phyloP scores from a whole-genome alignment of 2,797 vertebrate species.

The Coranthus polyacanthus region DNA sequence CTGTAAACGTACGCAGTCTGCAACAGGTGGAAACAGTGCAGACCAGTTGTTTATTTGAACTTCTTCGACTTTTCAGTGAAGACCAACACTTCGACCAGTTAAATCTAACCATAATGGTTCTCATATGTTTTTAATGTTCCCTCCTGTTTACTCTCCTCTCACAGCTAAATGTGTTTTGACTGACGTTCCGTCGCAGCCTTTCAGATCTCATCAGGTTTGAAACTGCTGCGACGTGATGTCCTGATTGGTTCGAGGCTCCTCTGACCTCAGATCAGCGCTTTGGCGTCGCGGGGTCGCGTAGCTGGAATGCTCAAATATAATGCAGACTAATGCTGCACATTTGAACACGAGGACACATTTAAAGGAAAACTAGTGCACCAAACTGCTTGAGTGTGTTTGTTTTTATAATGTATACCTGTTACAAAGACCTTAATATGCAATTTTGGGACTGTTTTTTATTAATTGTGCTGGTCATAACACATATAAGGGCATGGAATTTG shows the following conservation, averaged over 20 bases:
- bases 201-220: conserved; percentile 29
- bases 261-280: conserved; percentile 39
- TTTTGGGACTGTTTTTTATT: conserved; percentile 31
- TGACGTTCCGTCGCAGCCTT: conserved; percentile 6
- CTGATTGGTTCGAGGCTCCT: conserved; percentile 36
- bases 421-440: conserved; percentile 23
- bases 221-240: conserved; percentile 24
- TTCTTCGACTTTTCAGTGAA: conserved; percentile 4
- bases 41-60: conserved; percentile 6
- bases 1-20: background rate
- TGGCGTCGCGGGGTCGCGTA: conserved; percentile 20
- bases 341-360: conserved; percentile 25
- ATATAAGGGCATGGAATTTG: conserved; percentile 25
- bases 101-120: conserved; percentile 11
- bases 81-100: conserved; percentile 4
- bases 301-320: conserved; percentile 29
- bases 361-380: conserved; percentile 45
- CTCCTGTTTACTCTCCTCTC: background rate
- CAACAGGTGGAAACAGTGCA: background rate
- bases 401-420: conserved; percentile 26
- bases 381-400: conserved; percentile 29
- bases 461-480: conserved; percentile 58
- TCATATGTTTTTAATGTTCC: conserved; percentile 16
- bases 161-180: conserved; percentile 6
- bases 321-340: conserved; percentile 10